Evolutionary conservation across 2,797 vertebrate genomes (phyloP), one percentile per base, ranked within the genome.

Genomic region (Pangasius sanitwongsei): DNA sequence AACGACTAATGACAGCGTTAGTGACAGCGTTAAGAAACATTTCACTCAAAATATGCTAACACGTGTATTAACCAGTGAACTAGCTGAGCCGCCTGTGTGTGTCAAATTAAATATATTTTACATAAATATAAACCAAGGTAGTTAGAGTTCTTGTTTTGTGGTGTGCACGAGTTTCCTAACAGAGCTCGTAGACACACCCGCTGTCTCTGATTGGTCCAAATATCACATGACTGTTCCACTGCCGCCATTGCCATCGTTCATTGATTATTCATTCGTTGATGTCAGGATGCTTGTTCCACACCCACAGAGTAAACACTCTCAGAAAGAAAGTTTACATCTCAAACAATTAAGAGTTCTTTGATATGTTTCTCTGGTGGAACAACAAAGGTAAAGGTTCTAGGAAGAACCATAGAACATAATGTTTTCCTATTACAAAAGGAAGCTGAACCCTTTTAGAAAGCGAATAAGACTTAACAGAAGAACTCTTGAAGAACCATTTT

Each of bases 1-100:
- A 81, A 57, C 9, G 48, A 48, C 48, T 48, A 48, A 48, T 8
- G 7, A 48, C 48, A 48, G 44, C 44, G 44, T 44, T 7, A 44
- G 44, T 44, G 44, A 44, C 44, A 44, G 44, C 48, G 48, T 48
- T 48, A 48, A 59, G 37, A 44, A 44, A 16, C 31, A n/a, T 44
- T 83, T 63, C 37, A 65, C 57, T 83, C 80, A 23, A 28, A 61
- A 83, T 28, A 83, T 83, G 57, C 80, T 61, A 63, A 83, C 57
- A 4, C 13, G 1, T 63, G 28, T 59, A 12, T 11, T 55, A 55
- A 7, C 16, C 1, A 78, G 25, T 48, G 23, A 9, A 23, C 18
- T 74, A 28, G 74, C 28, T 15, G 15, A 53, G 12, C 28, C 25
- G 44, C n/a, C 13, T 11, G 16, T 4, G 75, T 74, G 37, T 55